Evolutionary conservation across 1,140 invertebrate genomes (phyloP), one percentile per base, ranked within the genome.

Genomic region (Temnothorax nylanderi): DNA sequence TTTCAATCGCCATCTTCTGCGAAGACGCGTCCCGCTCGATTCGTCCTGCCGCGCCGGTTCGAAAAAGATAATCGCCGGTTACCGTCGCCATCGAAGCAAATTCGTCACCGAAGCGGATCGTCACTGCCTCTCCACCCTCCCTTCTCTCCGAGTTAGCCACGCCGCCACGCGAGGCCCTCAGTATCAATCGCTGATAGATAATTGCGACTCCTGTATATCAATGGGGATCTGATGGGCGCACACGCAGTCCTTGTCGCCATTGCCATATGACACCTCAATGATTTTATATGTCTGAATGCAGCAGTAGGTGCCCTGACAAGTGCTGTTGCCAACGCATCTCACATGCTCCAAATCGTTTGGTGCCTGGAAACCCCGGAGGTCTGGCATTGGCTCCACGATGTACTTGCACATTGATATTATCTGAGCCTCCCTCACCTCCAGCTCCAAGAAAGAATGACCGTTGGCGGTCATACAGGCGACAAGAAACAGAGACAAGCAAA

Each of bases 361-460:
- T 0, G 86, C 26, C 6, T 87, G 47, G 58, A n/a, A 56, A 11
- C 71, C 78, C 0, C 37, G 74, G 0, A 3, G n/a, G 32, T 92
- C 88, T 0, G 77, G 78, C 5, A 93, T 74, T 7, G 88, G 64
- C 0, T 86, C 69, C 0, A 93, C 81, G 21, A 84, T 92, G 71
- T 93, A 93, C 21, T 85, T 90, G 62, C 92, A 93, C 13, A 91
- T 51, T 0, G 92, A 88, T 11, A 47, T 85, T 16, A 90, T 88
- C 64, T 93, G 89, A 11, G 81, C 89, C 58, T 85, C 54, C 11
- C 67, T 72, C 6, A 91, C 65, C 10, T 92, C 89, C 5, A 90
- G 6, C 71, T 90, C 88, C n/a, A n/a, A n/a, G n/a, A n/a, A n/a
- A n/a, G n/a, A n/a, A n/a, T n/a, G n/a, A n/a, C n/a, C n/a, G n/a